phyloP scores from a whole-genome alignment of 2,888 invertebrate genomes.

The Pseudococcus jackbeardsleyi region DNA sequence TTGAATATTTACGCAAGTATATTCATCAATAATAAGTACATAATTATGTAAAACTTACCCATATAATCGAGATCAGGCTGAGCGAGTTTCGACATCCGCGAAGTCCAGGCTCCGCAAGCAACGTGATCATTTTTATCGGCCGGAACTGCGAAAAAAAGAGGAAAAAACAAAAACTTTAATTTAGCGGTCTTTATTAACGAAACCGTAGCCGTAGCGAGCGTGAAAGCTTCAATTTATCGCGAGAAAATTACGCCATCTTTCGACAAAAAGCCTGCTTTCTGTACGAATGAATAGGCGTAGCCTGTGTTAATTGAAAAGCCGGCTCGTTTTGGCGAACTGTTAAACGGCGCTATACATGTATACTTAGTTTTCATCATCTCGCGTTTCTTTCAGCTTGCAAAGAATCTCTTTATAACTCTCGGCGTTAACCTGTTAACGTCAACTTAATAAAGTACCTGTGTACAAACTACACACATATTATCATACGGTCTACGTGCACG shows the following conservation, averaged over 20 bases:
- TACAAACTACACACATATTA: neutral
- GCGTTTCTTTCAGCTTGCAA: neutral
- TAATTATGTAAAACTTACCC: slow-evolving; percentile 75
- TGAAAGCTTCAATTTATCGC: neutral
- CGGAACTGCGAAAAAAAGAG: slow-evolving; percentile 54
- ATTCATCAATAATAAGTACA: too few relatives aligned
- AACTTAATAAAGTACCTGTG: neutral
- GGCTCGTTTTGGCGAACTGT: neutral
- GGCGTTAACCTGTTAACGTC: slow-evolving; percentile 1
- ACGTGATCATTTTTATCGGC: slow-evolving; percentile 65
- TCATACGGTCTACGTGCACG: neutral
- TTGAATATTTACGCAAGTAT: too few relatives aligned
- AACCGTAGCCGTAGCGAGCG: neutral
- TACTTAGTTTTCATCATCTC: neutral
- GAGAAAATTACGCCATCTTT: neutral
- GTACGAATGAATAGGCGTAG: neutral
- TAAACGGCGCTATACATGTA: neutral
- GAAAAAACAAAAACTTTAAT: slow-evolving; percentile 29
- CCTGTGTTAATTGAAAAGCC: neutral
- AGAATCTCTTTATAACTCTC: slow-evolving; percentile 16
- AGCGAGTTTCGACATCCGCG: slow-evolving; percentile 89
- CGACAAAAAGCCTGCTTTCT: neutral
- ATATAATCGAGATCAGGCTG: slow-evolving; percentile 95
- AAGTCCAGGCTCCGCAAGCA: slow-evolving; percentile 87
- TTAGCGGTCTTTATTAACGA: neutral